Evolutionary conservation across 2,113 vertebrate species (phyloP).

Genomic region (Hippolais icterina): DNA sequence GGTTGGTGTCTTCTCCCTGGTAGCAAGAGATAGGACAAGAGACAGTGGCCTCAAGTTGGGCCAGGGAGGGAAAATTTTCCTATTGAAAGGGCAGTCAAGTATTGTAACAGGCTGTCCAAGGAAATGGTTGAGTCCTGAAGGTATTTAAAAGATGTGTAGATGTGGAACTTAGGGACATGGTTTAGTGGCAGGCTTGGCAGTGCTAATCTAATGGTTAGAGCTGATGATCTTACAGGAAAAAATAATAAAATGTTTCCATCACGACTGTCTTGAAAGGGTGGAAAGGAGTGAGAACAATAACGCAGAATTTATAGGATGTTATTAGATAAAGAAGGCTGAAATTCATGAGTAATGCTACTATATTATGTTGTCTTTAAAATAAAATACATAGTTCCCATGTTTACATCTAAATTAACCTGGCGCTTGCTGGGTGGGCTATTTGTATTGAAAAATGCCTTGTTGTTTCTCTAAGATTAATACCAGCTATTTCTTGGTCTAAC

Average conservation of each 20-base stretch:
- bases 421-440: not conserved
- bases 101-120: not conserved
- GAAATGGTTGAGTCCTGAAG: not conserved
- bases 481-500: not conserved
- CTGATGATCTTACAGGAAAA: not conserved
- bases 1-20: not conserved
- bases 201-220: not conserved
- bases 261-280: not conserved
- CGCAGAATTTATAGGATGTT: not conserved
- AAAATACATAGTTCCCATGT: not conserved
- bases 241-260: not conserved
- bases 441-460: not conserved
- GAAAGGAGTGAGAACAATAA: not conserved
- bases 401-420: not conserved
- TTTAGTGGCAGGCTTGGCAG: not conserved
- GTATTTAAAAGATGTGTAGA: not conserved
- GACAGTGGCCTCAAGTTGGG: not conserved
- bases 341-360: not conserved
- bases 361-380: not conserved
- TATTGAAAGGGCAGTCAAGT: not conserved
- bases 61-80: not conserved
- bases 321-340: not conserved
- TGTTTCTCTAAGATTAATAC: not conserved
- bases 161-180: not conserved
- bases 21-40: not conserved